Evolutionary conservation across 2,888 invertebrate species (phyloP).

Genomic region (Graphium colonna): DNA sequence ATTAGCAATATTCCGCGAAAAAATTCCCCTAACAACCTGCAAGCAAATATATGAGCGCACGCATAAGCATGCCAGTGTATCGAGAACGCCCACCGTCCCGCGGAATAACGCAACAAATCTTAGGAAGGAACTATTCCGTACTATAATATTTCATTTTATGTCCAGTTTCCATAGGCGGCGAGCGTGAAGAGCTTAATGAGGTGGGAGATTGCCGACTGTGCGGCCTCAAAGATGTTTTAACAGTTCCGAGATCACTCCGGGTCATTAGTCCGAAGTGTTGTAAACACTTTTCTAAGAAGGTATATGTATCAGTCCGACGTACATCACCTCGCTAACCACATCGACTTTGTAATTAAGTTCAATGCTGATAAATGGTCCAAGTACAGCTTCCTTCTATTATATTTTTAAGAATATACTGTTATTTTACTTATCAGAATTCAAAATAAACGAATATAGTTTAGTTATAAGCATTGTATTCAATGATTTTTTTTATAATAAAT

Average conservation of each 20-base stretch:
- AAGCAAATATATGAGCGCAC: too few species aligned
- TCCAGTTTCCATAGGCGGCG: slow-evolving; percentile 66
- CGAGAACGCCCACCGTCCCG: slow-evolving; percentile 25
- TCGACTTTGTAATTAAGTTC: slow-evolving; percentile 6
- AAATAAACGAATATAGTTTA: too few species aligned
- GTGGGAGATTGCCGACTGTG: slow-evolving; percentile 72
- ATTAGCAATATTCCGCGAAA: too few species aligned
- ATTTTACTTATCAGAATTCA: too few species aligned
- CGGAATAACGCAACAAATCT: slow-evolving; percentile 53
- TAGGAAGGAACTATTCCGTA: slow-evolving; percentile 58
- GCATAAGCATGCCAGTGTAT: too few species aligned
- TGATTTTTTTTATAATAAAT: too few species aligned
- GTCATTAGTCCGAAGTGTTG: slow-evolving; percentile 15
- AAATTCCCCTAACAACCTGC: too few species aligned
- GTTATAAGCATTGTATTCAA: too few species aligned
- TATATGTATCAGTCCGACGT: slow-evolving; percentile 14
- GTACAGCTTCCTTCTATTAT: not conserved
- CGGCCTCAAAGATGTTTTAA: slow-evolving; percentile 62
- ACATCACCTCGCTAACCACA: slow-evolving; percentile 17
- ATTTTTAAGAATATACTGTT: slow-evolving; percentile 1
- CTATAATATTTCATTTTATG: slow-evolving; percentile 51
- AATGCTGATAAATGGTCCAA: not conserved
- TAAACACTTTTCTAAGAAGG: slow-evolving; percentile 20
- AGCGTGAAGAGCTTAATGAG: slow-evolving; percentile 77
- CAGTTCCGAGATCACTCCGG: slow-evolving; percentile 34